phyloP scores from a whole-genome alignment of 2,888 invertebrate genomes.

The Xylota segnis region DNA sequence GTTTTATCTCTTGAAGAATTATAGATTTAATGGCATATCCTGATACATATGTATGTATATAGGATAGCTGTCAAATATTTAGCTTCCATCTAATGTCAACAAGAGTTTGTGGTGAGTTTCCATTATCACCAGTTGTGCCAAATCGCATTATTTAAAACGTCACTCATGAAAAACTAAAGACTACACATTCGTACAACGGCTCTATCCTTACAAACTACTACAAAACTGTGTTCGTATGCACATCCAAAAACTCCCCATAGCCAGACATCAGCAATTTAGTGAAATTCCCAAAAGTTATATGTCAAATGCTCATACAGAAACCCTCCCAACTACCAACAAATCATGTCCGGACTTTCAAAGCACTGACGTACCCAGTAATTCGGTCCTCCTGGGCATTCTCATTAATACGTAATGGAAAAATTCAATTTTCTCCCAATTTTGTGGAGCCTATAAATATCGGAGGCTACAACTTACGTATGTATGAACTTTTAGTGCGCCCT shows the following conservation, averaged over 20 bases:
- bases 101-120: no score
- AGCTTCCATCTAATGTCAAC: no score
- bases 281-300: conserved; percentile 39
- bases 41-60: no score
- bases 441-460: conserved; percentile 57
- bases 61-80: no score
- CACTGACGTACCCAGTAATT: conserved; percentile 35
- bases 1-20: no score
- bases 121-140: no score
- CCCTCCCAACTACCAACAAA: neutral
- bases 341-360: conserved; percentile 40
- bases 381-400: conserved; percentile 35
- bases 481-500: conserved; percentile 9
- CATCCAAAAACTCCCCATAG: conserved; percentile 5
- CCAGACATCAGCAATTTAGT: conserved; percentile 46
- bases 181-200: no score
- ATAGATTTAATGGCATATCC: no score
- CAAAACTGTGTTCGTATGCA: neutral
- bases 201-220: neutral
- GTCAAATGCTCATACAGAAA: conserved; percentile 22
- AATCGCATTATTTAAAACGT: no score
- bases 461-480: conserved; percentile 24
- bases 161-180: no score
- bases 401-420: conserved; percentile 67
- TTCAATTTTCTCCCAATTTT: conserved; percentile 62